Conservation (phyloP, 2,888 invertebrate genomes). For the Drosophila atripex region DNA sequence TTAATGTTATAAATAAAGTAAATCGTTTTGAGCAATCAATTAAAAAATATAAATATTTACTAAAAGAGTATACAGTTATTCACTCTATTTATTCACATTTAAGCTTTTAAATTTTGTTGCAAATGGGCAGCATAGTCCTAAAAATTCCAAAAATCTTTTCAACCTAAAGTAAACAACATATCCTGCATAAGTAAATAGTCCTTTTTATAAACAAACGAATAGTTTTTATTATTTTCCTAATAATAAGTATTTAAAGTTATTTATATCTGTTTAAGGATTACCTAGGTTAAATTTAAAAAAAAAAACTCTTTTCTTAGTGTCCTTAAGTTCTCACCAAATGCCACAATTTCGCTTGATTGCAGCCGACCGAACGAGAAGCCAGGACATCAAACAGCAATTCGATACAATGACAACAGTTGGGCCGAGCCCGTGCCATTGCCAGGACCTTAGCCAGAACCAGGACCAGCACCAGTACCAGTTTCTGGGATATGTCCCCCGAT, state of each 20-base stretch:
- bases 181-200: neutral
- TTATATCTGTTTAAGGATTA: neutral
- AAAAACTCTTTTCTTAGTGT: conserved; percentile 2
- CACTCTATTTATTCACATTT: too few relatives aligned
- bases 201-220: neutral
- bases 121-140: neutral
- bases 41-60: neutral
- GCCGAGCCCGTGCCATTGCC: conserved; percentile 1
- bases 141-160: neutral
- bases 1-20: neutral
- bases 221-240: neutral
- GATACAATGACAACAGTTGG: conserved; percentile 34
- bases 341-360: conserved; percentile 18
- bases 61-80: neutral
- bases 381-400: conserved; percentile 29
- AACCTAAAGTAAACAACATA: neutral
- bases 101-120: too few relatives aligned
- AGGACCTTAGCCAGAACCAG: conserved; percentile 3
- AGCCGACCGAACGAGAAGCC: conserved; percentile 9
- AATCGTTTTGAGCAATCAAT: neutral
- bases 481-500: conserved; percentile 18
- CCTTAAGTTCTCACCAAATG: conserved; percentile 3
- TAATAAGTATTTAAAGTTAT: too few relatives aligned
- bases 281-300: neutral
- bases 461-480: conserved; percentile 3